Evolutionary conservation across 1,140 invertebrate genomes (phyloP), one percentile per base, ranked within the genome.

Genomic region (Odontomachus brunneus): DNA sequence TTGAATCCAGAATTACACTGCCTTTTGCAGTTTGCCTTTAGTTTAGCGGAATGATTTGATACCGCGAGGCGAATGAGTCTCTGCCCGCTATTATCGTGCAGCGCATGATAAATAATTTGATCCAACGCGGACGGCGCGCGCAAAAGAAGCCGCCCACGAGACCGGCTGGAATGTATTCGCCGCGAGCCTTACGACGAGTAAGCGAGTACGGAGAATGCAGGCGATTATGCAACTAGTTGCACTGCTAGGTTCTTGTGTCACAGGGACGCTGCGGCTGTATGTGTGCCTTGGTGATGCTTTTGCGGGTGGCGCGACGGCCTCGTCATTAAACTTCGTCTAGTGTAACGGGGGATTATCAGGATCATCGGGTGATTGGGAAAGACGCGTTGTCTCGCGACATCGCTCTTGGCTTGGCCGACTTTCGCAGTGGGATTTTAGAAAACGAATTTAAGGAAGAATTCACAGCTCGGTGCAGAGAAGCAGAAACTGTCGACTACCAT

Each of bases 181-280:
- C 44, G 66, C 60, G 74, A 72, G 49, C 44, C 76, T 60, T 60
- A 33, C 26, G 57, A 22, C 53, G 51, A 66, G 57, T 44, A 72
- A 63, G 19, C 60, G 65, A 82, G 86, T 80, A 84, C 84, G 63
- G 84, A 83, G 89, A 89, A 88, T 91, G 85, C 88, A 89, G 80
- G 53, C 86, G 89, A 91, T 92, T 92, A 92, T 91, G 92, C 91
- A 92, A 92, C 89, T 90, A 92, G 91, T 89, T 89, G 90, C 91
- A 86, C 90, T 85, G 87, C 89, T 92, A 90, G 86, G 84, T 92
- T 92, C 92, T 92, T 90, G 92, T 89, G 91, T 92, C 90, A 88
- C 51, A 88, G 78, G 44, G 65, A 69, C 72, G 65, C 29, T 55
- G 44, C 11, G n/a, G n/a, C 11, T 22, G 57, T 29, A 51, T 51